Base-by-base conservation (phyloP, 2,888 invertebrate species). In the Callyntrura guangdongensis region DNA sequence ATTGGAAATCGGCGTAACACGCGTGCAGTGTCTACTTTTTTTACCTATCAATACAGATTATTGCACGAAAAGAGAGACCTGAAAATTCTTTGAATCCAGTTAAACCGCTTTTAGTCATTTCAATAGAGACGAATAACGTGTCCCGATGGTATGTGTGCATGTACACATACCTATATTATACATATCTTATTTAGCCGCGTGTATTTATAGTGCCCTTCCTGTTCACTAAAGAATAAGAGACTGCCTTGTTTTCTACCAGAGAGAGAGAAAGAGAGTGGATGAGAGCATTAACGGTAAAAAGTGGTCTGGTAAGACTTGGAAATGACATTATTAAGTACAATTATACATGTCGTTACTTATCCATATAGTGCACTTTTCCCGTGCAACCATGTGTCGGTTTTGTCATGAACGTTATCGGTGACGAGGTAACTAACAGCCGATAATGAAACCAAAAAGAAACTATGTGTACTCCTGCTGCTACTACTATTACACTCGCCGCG, bases 351-450 rank as follows among this genome's bases (percentile, higher is more conserved):
- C 82, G 82, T 82, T 82, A 72, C 72, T 72, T 72, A 49, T 74
- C 77, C 36, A 72, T 53, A 20, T 22, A 36, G n/a, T 49, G 22
- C 72, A 14, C 72, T 64, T 9, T 64, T 36, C 36, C 36, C 22
- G 47, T 47, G 45, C 9, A 47, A 36, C 36, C 36, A 36, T 36
- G 36, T 49, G 14, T 81, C 56, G 49, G 27, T 27, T 27, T 59
- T 81, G 81, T 82, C 82, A 82, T 77, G 77, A 86, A 77, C 77
- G 86, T 77, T 86, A 61, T 86, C 77, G 56, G 86, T 36, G 47
- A 84, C 47, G 53, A 85, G 53, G 45, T 17, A 64, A 20, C 12
- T 8, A 64, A 64, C 64, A 36, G 36, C 59, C 59, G 14, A 69
- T n/a, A 59, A 59, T 59, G 17, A 59, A n/a, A 14, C 14, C 1